These are phyloP conservation scores for Drosophila melanica DNA, from an alignment of 1,140 invertebrate genomes.

Conservation along the genomic window DNA sequence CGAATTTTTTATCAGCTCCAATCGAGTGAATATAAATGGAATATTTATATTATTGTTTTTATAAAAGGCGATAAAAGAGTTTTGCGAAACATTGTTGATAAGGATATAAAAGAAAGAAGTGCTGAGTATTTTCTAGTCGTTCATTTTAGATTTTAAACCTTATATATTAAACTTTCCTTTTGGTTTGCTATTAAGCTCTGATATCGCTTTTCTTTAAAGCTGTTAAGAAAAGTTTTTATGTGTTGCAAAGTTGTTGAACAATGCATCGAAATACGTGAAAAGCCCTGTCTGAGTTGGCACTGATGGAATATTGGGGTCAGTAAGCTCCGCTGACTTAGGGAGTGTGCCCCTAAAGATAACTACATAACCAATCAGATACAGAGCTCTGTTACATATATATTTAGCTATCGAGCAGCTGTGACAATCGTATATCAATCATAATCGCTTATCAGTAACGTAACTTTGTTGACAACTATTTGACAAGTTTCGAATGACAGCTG, in stretches of 20 bases:
- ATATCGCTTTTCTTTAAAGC: neutral
- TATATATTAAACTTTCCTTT: neutral
- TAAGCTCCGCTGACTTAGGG: neutral
- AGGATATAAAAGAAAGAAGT: no score
- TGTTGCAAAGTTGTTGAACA: constrained; percentile 11
- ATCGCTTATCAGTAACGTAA: neutral
- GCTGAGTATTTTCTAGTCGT: neutral
- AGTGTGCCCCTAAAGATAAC: constrained; percentile 11
- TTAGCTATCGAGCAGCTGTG: constrained; percentile 4
- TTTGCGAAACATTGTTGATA: no score
- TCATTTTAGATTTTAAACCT: neutral
- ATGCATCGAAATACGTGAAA: neutral
- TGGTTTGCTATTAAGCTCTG: neutral
- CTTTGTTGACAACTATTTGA: constrained; percentile 19
- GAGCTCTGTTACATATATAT: neutral
- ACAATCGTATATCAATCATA: constrained; percentile 34
- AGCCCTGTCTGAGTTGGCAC: neutral
- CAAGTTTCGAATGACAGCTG: neutral
- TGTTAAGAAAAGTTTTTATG: neutral
- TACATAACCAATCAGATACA: neutral
- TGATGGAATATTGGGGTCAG: neutral
- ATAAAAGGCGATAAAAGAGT: no score
- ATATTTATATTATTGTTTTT: no score
- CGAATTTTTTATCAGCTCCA: no score
- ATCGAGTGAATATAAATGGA: no score